A percentile compares a stretch with the other conserved stretches of the same genome.
Evolutionary conservation across 2,797 vertebrate species (phyloP).

Genomic region (Nyctalus aviator): DNA sequence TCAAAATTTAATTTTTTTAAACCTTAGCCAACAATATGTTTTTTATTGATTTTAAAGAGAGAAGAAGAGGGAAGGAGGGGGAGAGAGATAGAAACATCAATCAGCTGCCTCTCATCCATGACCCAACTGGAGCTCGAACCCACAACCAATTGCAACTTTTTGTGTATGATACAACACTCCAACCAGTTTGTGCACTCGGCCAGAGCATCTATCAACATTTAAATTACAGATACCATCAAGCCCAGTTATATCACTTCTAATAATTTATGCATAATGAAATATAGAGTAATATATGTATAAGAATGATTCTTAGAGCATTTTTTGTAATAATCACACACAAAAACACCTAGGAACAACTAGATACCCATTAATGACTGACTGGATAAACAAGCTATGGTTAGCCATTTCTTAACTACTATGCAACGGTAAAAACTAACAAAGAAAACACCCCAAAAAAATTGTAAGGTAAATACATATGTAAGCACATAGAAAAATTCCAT

Average conservation of each 20-base stretch:
- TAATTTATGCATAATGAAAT: constrained; percentile 24
- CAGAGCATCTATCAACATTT: neutral
- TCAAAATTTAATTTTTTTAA: neutral
- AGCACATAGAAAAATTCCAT: neutral
- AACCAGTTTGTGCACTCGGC: neutral
- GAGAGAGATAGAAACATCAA: neutral
- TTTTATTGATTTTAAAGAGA: neutral
- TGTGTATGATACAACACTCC: neutral
- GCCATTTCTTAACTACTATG: neutral
- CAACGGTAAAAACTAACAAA: neutral
- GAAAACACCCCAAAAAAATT: neutral
- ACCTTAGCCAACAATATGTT: neutral
- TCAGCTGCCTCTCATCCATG: neutral
- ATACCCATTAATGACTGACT: neutral
- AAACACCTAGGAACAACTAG: neutral
- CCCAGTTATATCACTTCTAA: neutral
- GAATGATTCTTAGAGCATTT: neutral
- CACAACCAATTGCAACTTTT: neutral
- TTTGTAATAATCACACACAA: neutral
- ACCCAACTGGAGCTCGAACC: neutral
- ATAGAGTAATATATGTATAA: neutral
- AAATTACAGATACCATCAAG: neutral
- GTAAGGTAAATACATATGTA: neutral
- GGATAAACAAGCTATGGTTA: neutral
- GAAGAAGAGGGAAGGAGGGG: neutral